phyloP scores from a whole-genome alignment of 2,797 vertebrate species.

The Urosaurus nigricauda region DNA sequence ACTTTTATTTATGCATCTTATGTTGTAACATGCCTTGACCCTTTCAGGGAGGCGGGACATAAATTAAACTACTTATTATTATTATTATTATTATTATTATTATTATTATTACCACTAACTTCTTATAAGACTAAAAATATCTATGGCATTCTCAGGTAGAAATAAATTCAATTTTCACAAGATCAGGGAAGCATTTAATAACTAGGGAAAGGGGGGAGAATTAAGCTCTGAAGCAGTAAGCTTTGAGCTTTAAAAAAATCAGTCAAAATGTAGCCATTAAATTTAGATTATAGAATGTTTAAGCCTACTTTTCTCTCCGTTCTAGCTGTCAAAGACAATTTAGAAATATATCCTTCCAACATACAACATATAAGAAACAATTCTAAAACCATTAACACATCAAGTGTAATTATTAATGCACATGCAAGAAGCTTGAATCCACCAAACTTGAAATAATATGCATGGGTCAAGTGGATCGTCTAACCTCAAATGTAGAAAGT shows the following conservation, averaged over 20 bases:
- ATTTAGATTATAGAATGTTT: conserved; percentile 6
- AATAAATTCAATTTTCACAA: conserved; percentile 2
- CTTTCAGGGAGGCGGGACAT: no score
- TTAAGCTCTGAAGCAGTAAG: not conserved
- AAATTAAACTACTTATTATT: no score
- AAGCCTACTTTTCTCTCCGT: not conserved
- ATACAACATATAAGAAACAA: not conserved
- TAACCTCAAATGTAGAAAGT: not conserved
- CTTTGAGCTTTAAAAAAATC: not conserved
- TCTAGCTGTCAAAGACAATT: not conserved
- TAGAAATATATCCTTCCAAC: not conserved
- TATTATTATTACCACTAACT: no score
- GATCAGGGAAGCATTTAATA: not conserved
- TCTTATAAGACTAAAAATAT: conserved; percentile 1
- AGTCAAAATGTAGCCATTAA: not conserved
- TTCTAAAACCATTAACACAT: not conserved
- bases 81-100: no score
- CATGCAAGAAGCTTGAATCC: not conserved
- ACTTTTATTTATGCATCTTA: no score
- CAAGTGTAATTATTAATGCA: not conserved
- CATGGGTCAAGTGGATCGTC: not conserved
- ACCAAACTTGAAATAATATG: not conserved
- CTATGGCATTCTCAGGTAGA: not conserved
- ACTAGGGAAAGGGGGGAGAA: not conserved
- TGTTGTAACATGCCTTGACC: no score